Percentiles rank a stretch among this genome's conserved stretches.
Evolutionary conservation across 2,888 invertebrate species (phyloP).

Genomic region (Hololepta plana): DNA sequence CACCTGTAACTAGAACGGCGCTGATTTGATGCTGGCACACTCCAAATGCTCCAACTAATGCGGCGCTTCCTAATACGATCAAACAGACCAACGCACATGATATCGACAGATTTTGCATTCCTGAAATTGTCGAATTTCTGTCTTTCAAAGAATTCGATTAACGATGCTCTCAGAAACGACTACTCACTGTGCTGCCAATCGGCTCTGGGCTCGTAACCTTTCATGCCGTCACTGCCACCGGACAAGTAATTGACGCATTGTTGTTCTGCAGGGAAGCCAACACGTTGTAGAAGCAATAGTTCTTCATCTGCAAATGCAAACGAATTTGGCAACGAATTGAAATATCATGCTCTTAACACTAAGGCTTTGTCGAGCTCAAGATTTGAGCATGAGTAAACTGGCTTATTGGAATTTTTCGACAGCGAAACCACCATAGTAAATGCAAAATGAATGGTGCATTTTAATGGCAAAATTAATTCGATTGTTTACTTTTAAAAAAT

Average conservation of each 20-base stretch:
- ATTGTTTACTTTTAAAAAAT: no score
- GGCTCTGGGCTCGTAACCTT: conserved; percentile 51
- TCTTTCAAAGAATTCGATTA: background rate
- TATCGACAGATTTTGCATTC: conserved; percentile 91
- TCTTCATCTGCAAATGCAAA: conserved; percentile 50
- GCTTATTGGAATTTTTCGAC: no score
- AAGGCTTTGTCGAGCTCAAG: no score
- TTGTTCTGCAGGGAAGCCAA: conserved; percentile 48
- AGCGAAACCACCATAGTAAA: no score
- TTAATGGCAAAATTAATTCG: no score
- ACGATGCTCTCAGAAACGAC: background rate
- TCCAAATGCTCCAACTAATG: conserved; percentile 76
- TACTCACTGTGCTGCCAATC: conserved; percentile 67
- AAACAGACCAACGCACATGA: conserved; percentile 85
- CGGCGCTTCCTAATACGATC: conserved; percentile 73
- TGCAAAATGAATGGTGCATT: no score
- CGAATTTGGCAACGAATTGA: no score
- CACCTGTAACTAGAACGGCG: conserved; percentile 83
- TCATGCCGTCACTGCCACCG: conserved; percentile 41
- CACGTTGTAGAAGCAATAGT: conserved; percentile 41
- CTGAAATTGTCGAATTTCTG: conserved; percentile 28
- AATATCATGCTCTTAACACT: no score
- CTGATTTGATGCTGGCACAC: conserved; percentile 83
- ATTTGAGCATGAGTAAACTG: no score
- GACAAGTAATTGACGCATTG: conserved; percentile 68